Percentiles rank a stretch among this genome's conserved stretches.
These are phyloP conservation scores for Argynnis bischoffii DNA, from an alignment of 2,888 invertebrate genomes.

Conservation along the genomic window DNA sequence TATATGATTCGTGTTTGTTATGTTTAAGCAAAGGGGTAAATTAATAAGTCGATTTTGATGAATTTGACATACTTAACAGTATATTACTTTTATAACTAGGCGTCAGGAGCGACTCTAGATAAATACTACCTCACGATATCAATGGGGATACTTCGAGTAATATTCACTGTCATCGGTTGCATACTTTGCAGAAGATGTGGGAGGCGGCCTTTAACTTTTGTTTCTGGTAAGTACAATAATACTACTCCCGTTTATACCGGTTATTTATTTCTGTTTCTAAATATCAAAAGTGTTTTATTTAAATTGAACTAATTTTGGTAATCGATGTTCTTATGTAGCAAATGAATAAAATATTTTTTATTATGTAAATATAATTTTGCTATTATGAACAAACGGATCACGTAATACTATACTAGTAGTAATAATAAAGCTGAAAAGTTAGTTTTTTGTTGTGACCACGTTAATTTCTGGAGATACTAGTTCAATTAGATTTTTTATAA, in stretches of 20 bases:
- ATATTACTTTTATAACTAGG: conserved; percentile 53
- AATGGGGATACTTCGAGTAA: conserved; percentile 82
- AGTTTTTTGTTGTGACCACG: too few species aligned
- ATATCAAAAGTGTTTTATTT: neutral
- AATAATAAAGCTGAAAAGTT: too few species aligned
- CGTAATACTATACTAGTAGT: too few species aligned
- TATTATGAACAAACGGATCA: too few species aligned
- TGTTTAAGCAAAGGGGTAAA: neutral
- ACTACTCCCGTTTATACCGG: too few species aligned
- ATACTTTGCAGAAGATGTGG: conserved; percentile 83
- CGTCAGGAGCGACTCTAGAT: conserved; percentile 81
- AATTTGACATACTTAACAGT: neutral
- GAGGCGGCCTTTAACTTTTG: conserved; percentile 84
- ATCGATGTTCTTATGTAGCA: too few species aligned
- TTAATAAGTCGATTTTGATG: neutral
- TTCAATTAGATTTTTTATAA: too few species aligned
- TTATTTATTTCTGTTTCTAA: too few species aligned
- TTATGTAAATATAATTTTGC: too few species aligned
- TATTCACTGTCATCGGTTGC: conserved; percentile 85
- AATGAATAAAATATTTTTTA: too few species aligned
- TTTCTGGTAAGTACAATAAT: conserved; percentile 74
- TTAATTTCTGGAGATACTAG: too few species aligned
- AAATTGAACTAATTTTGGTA: too few species aligned
- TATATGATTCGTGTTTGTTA: neutral
- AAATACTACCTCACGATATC: conserved; percentile 84